phyloP scores from a whole-genome alignment of 2,888 invertebrate species.

The Mystacides longicornis region DNA sequence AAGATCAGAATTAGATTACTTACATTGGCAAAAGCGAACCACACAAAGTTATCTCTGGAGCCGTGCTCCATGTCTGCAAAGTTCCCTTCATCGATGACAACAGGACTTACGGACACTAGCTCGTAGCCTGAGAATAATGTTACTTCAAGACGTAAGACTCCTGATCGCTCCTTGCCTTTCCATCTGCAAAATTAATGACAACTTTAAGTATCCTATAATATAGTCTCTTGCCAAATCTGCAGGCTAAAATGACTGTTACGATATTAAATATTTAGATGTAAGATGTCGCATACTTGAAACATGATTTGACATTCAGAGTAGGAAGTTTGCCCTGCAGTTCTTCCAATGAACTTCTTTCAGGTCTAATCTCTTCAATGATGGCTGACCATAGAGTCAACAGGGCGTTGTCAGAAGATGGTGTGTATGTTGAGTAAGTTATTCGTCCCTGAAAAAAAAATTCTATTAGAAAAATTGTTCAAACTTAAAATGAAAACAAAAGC shows the following conservation, averaged over 20 bases:
- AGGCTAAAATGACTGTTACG: too few relatives aligned
- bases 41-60: slow-evolving; percentile 52
- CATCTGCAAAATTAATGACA: slow-evolving; percentile 44
- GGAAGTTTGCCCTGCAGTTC: slow-evolving; percentile 59
- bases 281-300: slow-evolving; percentile 47
- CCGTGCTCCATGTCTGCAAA: slow-evolving; percentile 55
- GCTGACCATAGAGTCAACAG: slow-evolving; percentile 55
- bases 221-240: too few relatives aligned
- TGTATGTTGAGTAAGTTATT: slow-evolving; percentile 56
- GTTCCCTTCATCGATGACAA: slow-evolving; percentile 49
- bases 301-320: slow-evolving; percentile 55
- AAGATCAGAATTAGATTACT: slow-evolving; percentile 30
- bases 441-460: slow-evolving; percentile 47
- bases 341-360: slow-evolving; percentile 55
- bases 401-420: slow-evolving; percentile 49
- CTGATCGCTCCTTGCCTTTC: slow-evolving; percentile 54
- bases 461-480: too few relatives aligned
- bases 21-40: slow-evolving; percentile 61
- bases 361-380: slow-evolving; percentile 55
- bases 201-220: too few relatives aligned
- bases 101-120: slow-evolving; percentile 47
- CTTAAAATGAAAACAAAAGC: too few relatives aligned
- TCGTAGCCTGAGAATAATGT: slow-evolving; percentile 59
- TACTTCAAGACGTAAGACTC: slow-evolving; percentile 54
- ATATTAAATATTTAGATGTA: too few relatives aligned